These are phyloP conservation scores for Cheilosia variabilis DNA, from an alignment of 2,888 invertebrate species.

Conservation along the genomic window DNA sequence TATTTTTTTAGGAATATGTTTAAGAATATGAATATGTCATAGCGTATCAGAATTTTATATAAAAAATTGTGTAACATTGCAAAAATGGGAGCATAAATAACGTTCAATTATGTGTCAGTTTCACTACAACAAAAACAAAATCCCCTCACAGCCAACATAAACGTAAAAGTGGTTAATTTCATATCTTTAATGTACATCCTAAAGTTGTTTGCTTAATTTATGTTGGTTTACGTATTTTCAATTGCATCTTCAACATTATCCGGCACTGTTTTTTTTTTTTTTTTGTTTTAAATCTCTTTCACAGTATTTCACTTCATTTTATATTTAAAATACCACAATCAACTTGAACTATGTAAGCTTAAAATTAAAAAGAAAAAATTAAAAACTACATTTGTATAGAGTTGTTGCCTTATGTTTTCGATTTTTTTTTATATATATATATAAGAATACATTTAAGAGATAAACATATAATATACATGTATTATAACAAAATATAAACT, in stretches of 20 bases:
- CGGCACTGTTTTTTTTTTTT: conserved; percentile 9
- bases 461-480: conserved; percentile 68
- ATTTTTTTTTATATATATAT: conserved; percentile 33
- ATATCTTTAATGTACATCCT: too few species aligned
- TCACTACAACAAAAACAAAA: too few species aligned
- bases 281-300: neutral
- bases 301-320: neutral
- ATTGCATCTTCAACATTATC: conserved; percentile 3
- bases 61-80: too few species aligned
- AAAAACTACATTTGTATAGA: conserved; percentile 31
- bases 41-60: too few species aligned
- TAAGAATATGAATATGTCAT: too few species aligned
- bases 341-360: neutral
- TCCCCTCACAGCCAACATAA: too few species aligned
- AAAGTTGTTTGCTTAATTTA: neutral
- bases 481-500: conserved; percentile 56
- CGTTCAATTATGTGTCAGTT: too few species aligned
- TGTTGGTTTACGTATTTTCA: neutral
- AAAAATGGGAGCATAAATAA: too few species aligned
- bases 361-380: conserved; percentile 9
- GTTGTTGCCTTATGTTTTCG: conserved; percentile 26
- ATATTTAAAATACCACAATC: conserved; percentile 15
- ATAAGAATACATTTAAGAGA: conserved; percentile 58
- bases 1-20: too few species aligned
- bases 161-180: too few species aligned